Base-by-base conservation (phyloP, 35 echinoderm and acorn worm species). In the Lytechinus pictus region DNA sequence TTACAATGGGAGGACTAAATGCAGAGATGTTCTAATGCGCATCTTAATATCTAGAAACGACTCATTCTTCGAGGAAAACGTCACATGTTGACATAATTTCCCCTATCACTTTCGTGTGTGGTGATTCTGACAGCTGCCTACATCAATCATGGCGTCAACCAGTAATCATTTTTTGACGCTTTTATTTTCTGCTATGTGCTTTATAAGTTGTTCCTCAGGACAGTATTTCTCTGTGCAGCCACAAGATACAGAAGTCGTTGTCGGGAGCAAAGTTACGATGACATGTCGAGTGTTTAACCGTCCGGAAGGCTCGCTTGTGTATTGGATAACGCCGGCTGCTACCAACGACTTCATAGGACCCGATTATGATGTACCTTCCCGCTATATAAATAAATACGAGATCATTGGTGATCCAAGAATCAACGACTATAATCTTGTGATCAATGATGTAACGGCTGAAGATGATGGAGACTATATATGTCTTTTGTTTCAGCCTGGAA, bases 221-320 rank as follows among this genome's bases (percentile, higher is more conserved):
- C 92, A 93, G 92, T 93, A 55, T 28, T 93, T 93, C 92, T 93
- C 92, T 8, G 55, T 93, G 21, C 14, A 93, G 28, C 92, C 92
- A 28, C 53, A 93, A 28, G 92, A 93, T 93, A 55, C 14, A 21
- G 92, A 93, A 27, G 54, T 93, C 4, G 27, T 93, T n/a, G 92
- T 4, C 51, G 92, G 92, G 7, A 57, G 9, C 13, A 11, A 44
- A 8, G 53, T 93, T n/a, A 44, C 52, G 3, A 55, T 93, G 92
- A 54, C 52, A 54, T 93, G 92, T 57, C 28, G 92, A 24, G 92
- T 93, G 9, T 55, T 93, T 27, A 93, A 93, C 92, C 52, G 54
- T 33, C 92, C 92, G 3, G 52, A 54, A 27, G 92, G 54, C 10
- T 33, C 92, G 4, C 11, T 53, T 9, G 53, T 93, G 9, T 93